Conservation (phyloP, 2,113 vertebrate genomes). For the Hemicordylus capensis region DNA sequence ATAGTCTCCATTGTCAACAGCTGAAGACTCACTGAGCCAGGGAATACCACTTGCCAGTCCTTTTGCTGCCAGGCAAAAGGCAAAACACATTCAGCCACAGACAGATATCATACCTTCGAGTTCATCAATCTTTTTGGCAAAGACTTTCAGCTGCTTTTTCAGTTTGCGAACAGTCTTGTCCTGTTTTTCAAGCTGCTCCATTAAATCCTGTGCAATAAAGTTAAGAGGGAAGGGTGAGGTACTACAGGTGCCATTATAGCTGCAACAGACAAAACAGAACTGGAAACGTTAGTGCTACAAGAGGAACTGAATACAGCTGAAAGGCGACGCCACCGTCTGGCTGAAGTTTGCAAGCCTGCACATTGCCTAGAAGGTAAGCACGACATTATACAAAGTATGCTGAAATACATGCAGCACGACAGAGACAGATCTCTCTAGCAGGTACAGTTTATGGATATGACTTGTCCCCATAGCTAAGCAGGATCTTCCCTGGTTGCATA, state of each 20-base stretch:
- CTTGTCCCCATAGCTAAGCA: no score
- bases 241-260: neutral
- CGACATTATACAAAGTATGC: constrained; percentile 28
- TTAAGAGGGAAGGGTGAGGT: constrained; percentile 24
- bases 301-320: constrained; percentile 56
- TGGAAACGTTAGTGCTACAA: constrained; percentile 63
- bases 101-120: constrained; percentile 87
- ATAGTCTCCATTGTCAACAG: neutral
- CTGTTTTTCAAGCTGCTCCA: constrained; percentile 98
- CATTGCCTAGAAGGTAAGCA: constrained; percentile 52
- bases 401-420: constrained; percentile 61
- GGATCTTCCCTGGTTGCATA: no score
- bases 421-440: constrained; percentile 57
- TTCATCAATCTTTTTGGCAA: constrained; percentile 97
- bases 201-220: constrained; percentile 87
- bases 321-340: constrained; percentile 69
- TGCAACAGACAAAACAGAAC: constrained; percentile 35
- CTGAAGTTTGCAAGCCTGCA: constrained; percentile 54
- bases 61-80: neutral
- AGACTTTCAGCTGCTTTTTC: constrained; percentile 98
- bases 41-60: neutral
- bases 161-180: constrained; percentile 98
- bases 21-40: neutral
- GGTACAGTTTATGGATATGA: constrained; percentile 22
- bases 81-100: constrained; percentile 7